phyloP scores from a whole-genome alignment of 2,888 invertebrate species.

The Hypsopygia costalis region DNA sequence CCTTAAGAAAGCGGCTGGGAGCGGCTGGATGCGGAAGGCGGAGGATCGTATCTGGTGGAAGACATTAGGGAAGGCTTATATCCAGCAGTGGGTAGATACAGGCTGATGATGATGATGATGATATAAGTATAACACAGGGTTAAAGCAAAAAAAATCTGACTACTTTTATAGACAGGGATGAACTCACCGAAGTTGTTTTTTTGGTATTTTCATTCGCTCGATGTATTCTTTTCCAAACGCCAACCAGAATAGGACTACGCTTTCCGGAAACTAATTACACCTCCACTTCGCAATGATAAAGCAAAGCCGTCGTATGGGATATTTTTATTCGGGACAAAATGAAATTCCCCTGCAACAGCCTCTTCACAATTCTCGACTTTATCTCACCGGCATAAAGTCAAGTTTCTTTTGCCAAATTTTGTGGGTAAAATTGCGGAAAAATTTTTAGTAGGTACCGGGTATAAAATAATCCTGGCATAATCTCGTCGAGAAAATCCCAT shows the following conservation, averaged over 20 bases:
- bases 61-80: too few relatives aligned
- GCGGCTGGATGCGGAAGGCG: too few relatives aligned
- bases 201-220: too few relatives aligned
- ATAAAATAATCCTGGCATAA: slow-evolving; percentile 76
- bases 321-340: slow-evolving; percentile 78
- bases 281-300: slow-evolving; percentile 75
- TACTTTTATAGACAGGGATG: too few relatives aligned
- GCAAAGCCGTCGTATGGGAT: slow-evolving; percentile 77
- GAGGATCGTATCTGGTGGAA: too few relatives aligned
- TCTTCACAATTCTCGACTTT: slow-evolving; percentile 27
- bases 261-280: slow-evolving; percentile 77
- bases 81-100: too few relatives aligned
- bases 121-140: too few relatives aligned
- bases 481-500: slow-evolving; percentile 76
- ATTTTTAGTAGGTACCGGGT: slow-evolving; percentile 60
- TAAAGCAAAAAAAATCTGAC: too few relatives aligned
- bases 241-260: slow-evolving; percentile 52
- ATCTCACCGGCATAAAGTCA: slow-evolving; percentile 7
- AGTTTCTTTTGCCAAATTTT: slow-evolving; percentile 11
- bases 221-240: too few relatives aligned
- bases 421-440: slow-evolving; percentile 34
- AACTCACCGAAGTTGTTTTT: too few relatives aligned
- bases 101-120: too few relatives aligned
- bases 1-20: too few relatives aligned
- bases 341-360: slow-evolving; percentile 49